These are phyloP conservation scores for Mastomys coucha DNA, from an alignment of 2,113 vertebrate genomes.

Conservation along the genomic window DNA sequence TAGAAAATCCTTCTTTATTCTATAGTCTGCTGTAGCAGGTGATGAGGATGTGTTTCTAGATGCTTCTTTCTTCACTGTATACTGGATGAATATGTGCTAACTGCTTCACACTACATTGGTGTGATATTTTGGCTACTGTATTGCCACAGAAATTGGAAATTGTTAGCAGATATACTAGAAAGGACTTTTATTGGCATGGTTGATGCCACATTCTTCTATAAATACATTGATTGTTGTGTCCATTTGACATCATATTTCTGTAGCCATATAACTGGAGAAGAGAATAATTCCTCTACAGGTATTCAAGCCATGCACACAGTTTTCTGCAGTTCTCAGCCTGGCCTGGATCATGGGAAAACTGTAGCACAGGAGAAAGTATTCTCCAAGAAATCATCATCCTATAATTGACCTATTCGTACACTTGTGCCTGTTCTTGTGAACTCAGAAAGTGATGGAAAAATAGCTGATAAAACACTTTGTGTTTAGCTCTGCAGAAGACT, in stretches of 20 bases:
- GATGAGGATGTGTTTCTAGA: not conserved
- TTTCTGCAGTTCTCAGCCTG: not conserved
- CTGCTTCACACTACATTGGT: not conserved
- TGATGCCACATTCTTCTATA: not conserved
- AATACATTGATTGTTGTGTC: not conserved
- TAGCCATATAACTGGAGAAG: not conserved
- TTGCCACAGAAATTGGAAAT: slow-evolving; percentile 24
- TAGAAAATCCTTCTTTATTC: not conserved
- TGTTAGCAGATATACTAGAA: not conserved
- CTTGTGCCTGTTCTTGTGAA: not conserved
- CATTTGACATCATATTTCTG: not conserved
- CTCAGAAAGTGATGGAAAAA: not conserved
- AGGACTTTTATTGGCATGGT: not conserved
- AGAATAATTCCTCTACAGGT: not conserved
- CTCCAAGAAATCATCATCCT: not conserved
- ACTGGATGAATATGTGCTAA: not conserved
- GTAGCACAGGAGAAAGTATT: not conserved
- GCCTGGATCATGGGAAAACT: not conserved
- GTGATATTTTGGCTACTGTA: not conserved
- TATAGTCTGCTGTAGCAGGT: not conserved
- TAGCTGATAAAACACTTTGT: not conserved
- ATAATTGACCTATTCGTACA: not conserved
- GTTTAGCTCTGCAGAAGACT: not conserved
- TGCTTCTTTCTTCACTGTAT: not conserved
- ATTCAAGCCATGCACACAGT: not conserved